phyloP scores from a whole-genome alignment of 2,888 invertebrate species.

The Acleris cristana region DNA sequence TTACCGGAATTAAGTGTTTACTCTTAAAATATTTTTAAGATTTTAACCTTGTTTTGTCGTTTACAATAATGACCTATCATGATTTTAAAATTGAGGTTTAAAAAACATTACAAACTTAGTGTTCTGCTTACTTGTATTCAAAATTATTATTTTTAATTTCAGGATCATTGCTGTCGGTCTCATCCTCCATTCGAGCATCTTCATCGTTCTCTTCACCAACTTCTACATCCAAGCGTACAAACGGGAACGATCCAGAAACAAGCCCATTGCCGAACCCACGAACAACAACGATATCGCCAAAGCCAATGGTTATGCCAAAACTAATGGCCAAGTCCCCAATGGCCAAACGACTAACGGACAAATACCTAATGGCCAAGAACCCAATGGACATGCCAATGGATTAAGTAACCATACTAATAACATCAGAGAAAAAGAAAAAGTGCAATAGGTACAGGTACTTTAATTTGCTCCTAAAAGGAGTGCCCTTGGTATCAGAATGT shows the following conservation, averaged over 20 bases:
- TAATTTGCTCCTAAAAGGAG: constrained; percentile 29
- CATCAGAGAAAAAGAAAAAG: constrained; percentile 65
- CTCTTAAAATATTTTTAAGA: too few relatives aligned
- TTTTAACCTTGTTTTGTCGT: too few relatives aligned
- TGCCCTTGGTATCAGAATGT: constrained; percentile 33
- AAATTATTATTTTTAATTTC: constrained; percentile 41
- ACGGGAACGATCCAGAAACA: constrained; percentile 47
- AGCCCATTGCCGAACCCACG: constrained; percentile 46
- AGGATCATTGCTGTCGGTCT: constrained; percentile 89
- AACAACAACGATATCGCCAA: constrained; percentile 57
- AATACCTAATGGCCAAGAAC: constrained; percentile 43
- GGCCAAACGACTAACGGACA: constrained; percentile 46
- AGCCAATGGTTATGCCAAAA: constrained; percentile 44
- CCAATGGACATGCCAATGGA: constrained; percentile 53
- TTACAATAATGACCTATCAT: too few relatives aligned
- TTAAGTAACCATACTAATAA: constrained; percentile 54
- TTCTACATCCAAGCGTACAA: constrained; percentile 95
- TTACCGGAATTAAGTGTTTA: too few relatives aligned
- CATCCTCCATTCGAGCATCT: constrained; percentile 92
- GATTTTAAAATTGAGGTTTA: too few relatives aligned
- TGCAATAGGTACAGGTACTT: constrained; percentile 57
- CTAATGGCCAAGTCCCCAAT: constrained; percentile 51
- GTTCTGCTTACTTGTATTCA: not conserved
- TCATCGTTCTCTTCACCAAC: constrained; percentile 95
- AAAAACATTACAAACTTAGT: not conserved